Evolutionary conservation across 2,113 vertebrate species (phyloP).

Genomic region (Actinemys pallida): DNA sequence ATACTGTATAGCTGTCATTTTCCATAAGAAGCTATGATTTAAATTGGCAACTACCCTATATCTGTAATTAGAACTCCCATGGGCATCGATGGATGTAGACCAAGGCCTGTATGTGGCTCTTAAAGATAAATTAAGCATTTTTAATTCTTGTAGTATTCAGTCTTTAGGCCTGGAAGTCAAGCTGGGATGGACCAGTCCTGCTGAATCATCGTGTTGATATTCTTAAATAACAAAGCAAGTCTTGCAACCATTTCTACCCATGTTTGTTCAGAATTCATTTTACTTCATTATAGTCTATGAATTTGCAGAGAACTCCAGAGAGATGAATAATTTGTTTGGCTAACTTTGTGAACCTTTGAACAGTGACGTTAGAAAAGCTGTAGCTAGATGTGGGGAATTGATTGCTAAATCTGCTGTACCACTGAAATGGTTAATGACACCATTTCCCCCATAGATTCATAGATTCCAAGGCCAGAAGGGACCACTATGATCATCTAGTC

Average conservation of each 20-base stretch:
- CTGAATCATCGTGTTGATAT: not conserved
- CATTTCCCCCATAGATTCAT: no score
- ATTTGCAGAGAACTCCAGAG: not conserved
- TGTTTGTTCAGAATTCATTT: not conserved
- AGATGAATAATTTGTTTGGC: not conserved
- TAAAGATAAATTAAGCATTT: not conserved
- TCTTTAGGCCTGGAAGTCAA: rapidly evolving
- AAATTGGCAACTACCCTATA: not conserved
- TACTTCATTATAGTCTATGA: not conserved
- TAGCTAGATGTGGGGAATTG: not conserved
- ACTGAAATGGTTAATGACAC: not conserved
- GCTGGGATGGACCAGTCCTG: not conserved
- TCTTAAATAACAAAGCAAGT: not conserved
- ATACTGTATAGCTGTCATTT: not conserved
- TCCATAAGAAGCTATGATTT: not conserved
- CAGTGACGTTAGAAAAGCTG: not conserved
- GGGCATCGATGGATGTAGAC: not conserved
- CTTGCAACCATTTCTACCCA: rapidly evolving
- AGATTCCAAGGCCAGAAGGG: no score
- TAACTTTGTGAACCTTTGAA: not conserved
- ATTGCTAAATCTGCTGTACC: rapidly evolving
- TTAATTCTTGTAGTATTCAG: rapidly evolving
- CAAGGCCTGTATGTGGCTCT: not conserved
- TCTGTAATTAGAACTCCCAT: not conserved
- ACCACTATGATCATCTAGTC: no score